Conservation (phyloP, 2,888 invertebrate genomes). For the Clitarchus hookeri region DNA sequence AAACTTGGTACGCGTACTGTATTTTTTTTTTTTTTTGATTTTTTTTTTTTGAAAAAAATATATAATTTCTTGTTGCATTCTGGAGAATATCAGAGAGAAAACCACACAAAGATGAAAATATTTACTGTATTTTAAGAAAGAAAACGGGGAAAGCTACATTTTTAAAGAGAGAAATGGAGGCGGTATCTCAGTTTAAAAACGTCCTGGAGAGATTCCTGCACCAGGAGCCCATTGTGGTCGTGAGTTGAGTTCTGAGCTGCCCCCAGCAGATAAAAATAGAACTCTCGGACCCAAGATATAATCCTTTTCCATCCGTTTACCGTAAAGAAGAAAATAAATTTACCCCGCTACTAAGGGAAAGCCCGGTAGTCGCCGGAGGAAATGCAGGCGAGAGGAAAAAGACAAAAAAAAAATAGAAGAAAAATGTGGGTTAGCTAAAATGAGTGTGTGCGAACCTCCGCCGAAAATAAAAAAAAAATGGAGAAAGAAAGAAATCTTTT, state of each 20-base stretch:
- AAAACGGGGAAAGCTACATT: no score
- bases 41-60: no score
- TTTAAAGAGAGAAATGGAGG: neutral
- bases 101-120: no score
- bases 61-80: no score
- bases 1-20: no score
- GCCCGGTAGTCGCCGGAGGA: neutral
- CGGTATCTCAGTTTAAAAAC: neutral
- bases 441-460: neutral
- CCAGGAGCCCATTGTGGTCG: neutral
- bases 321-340: conserved; percentile 14
- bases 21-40: no score
- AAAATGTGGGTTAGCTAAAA: neutral
- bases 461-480: neutral
- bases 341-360: neutral
- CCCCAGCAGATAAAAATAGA: conserved; percentile 2
- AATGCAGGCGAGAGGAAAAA: neutral
- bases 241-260: neutral
- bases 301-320: conserved; percentile 7
- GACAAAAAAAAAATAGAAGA: neutral
- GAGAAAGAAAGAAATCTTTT: neutral
- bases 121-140: no score
- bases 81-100: no score
- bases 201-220: neutral
- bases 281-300: conserved; percentile 14